Evolutionary conservation across 2,888 invertebrate species (phyloP).

Genomic region (Netelia fuscicornis): DNA sequence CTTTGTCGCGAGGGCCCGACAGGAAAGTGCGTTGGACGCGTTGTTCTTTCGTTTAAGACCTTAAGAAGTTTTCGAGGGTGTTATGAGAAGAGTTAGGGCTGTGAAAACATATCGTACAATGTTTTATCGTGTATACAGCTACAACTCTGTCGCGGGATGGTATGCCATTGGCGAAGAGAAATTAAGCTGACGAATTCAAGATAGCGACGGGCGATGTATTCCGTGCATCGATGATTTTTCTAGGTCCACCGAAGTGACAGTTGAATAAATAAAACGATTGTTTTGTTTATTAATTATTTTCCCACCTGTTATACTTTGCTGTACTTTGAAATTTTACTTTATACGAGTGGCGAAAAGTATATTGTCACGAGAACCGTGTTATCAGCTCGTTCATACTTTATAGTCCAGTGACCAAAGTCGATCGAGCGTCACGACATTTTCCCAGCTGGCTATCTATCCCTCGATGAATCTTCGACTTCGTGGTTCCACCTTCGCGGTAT

Average conservation of each 20-base stretch:
- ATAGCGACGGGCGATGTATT: too few relatives aligned
- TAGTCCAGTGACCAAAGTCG: conserved; percentile 35
- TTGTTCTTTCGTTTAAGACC: conserved; percentile 59
- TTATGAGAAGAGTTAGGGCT: not conserved
- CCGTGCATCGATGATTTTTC: too few relatives aligned
- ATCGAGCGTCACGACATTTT: conserved; percentile 66
- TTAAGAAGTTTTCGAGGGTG: conserved; percentile 25
- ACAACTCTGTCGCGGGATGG: too few relatives aligned
- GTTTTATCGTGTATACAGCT: not conserved
- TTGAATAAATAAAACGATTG: not conserved
- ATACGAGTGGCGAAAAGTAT: not conserved
- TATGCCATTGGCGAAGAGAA: too few relatives aligned
- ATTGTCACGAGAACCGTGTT: conserved; percentile 20
- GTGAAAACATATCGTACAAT: not conserved
- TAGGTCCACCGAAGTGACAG: too few relatives aligned
- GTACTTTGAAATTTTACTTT: not conserved
- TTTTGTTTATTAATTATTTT: not conserved
- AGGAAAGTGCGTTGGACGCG: conserved; percentile 18
- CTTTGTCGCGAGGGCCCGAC: not conserved
- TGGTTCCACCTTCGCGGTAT: conserved; percentile 23
- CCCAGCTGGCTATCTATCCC: conserved; percentile 58
- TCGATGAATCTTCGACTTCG: conserved; percentile 50
- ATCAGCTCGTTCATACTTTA: not conserved
- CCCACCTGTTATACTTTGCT: too few relatives aligned
- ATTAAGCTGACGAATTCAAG: too few relatives aligned